Base-by-base conservation (phyloP, 2,113 vertebrate genomes). In the Sylvietta virens region DNA sequence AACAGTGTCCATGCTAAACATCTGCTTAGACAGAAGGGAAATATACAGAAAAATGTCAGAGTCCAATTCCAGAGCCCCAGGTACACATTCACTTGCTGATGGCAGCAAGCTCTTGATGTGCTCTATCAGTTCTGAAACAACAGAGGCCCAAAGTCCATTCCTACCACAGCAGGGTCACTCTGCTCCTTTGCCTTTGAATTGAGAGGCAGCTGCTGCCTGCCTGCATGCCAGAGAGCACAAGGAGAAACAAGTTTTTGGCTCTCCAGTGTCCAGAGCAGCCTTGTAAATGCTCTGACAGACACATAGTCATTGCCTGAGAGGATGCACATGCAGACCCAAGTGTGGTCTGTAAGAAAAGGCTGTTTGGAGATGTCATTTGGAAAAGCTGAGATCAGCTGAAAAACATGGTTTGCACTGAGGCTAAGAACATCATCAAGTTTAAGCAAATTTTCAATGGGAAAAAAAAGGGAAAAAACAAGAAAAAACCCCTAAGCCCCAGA, bases 251-350 rank as follows among this genome's bases (percentile, higher is more conserved):
- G 33, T 13, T 89, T 33, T 72, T 42, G 58, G 39, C 77, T 74
- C 40, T 42, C 44, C 33, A 6, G 0, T 6, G 27, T 45, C 53
- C 39, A n/a, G 20, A 56, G 77, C 44, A 72, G 58, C 81, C 35
- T 50, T 8, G 7, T 23, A 35, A 86, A 66, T 1, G 3, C 80
- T 30, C 58, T 18, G 50, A 39, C 30, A 69, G 44, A 51, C 27
- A 61, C 0, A 0, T 3, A 39, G 39, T 17, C 31, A 4, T 77
- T 40, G 35, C n/a, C 44, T 1, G 2, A 33, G 72, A 42, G 2
- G 23, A 37, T 0, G 4, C 13, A 44, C 19, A 15, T 11, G 47
- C 42, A 70, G 22, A 40, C 39, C 20, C 0, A 11, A 79, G 51
- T 2, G 17, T 5, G 11, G 19, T 30, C 67, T 44, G 14, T 6